Evolutionary conservation across 2,888 invertebrate species (phyloP).

Genomic region (Eudemis profundana): DNA sequence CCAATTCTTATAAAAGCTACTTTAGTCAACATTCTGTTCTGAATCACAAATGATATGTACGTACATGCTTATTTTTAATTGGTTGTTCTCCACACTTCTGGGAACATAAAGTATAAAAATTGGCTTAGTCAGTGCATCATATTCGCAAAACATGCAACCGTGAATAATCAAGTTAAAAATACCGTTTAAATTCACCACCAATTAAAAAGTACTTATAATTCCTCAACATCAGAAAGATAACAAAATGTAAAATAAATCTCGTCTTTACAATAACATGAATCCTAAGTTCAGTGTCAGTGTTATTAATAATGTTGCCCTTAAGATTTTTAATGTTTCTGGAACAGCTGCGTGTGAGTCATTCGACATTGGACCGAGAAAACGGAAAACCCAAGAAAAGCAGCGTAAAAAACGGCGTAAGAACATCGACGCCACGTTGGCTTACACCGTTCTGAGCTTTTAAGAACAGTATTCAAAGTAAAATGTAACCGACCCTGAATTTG

Average conservation of each 20-base stretch:
- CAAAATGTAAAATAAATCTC: slow-evolving; percentile 31
- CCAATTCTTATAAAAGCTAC: not conserved
- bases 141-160: not conserved
- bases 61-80: not conserved
- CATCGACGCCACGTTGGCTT: slow-evolving; percentile 4
- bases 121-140: not conserved
- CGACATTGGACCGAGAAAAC: slow-evolving; percentile 75
- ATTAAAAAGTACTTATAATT: slow-evolving; percentile 42
- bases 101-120: not conserved
- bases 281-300: slow-evolving; percentile 62
- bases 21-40: not conserved
- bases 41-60: not conserved
- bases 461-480: slow-evolving; percentile 7
- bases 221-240: slow-evolving; percentile 30
- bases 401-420: slow-evolving; percentile 58
- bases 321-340: slow-evolving; percentile 76
- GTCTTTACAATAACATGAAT: slow-evolving; percentile 40
- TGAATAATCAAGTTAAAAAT: slow-evolving; percentile 25
- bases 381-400: slow-evolving; percentile 63
- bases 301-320: slow-evolving; percentile 76
- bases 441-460: not conserved
- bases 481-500: slow-evolving; percentile 67
- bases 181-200: slow-evolving; percentile 13
- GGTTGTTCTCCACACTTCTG: not conserved
- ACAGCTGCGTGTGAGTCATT: slow-evolving; percentile 80